Conservation (phyloP, 2,797 vertebrate species). For the Alauda arvensis region DNA sequence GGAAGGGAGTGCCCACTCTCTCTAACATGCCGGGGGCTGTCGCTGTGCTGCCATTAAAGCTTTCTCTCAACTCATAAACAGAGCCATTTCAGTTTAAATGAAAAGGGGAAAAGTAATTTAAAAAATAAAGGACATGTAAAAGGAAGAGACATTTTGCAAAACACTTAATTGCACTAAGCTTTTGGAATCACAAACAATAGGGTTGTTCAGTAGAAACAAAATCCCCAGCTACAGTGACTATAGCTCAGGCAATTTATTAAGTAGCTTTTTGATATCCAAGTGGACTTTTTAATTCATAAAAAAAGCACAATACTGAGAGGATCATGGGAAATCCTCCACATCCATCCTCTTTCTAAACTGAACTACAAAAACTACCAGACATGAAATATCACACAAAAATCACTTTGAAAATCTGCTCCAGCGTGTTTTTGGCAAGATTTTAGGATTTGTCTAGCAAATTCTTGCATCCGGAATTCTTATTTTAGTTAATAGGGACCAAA, state of each 20-base stretch:
- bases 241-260: background rate
- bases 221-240: background rate
- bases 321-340: background rate
- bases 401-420: background rate
- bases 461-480: background rate
- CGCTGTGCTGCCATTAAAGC: background rate
- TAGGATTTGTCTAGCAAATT: background rate
- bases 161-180: background rate
- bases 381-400: background rate
- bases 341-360: background rate
- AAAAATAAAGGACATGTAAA: background rate
- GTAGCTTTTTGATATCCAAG: background rate
- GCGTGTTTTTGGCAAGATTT: background rate
- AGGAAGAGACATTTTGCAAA: background rate
- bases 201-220: background rate
- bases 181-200: background rate
- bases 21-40: background rate
- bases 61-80: constrained; percentile 15
- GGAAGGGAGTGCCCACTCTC: constrained; percentile 3
- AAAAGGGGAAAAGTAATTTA: background rate
- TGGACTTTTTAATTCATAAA: background rate
- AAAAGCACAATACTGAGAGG: background rate
- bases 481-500: background rate
- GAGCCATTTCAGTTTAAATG: constrained; percentile 19
- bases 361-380: background rate